Evolutionary conservation across 2,888 invertebrate genomes (phyloP), one percentile per base, ranked within the genome.

Genomic region (Elysia crispata): DNA sequence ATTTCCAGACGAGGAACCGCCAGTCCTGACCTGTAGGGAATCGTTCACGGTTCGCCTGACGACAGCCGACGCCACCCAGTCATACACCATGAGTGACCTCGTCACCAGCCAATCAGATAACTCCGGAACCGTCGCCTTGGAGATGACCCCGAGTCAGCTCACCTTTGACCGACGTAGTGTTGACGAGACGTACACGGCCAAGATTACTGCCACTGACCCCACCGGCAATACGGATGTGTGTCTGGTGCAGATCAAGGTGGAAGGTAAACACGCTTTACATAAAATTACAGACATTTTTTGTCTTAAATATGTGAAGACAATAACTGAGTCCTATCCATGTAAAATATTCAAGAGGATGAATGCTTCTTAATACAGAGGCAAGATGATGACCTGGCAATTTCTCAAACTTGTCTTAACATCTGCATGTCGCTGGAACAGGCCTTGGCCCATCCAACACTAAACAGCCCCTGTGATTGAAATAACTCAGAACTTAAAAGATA

Each of bases 201-300:
- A 73, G 1, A 83, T 83, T n/a, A 83, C 82, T 11, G 88, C 85
- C 0, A 80, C 74, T 0, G 89, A 89, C 74, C 60, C 80, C 0
- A 73, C 85, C 0, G 82, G 82, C 8, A 89, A 88, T 60, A 79
- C 83, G 1, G 86, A 82, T 11, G 31, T 73, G 0, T 88, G 89
- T 70, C 54, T 64, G 1, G 85, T 85, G 30, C 88, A 88, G 85
- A 70, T 88, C 31, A 82, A 79, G n/a, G 86, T 86, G 25, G 83
- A 81, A 85, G 87, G 88, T 88, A 66, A 41, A 76, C n/a, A n/a
- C n/a, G n/a, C n/a, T n/a, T n/a, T n/a, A n/a, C n/a, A n/a, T n/a
- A n/a, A n/a, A n/a, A n/a, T n/a, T n/a, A n/a, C n/a, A n/a, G n/a
- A n/a, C n/a, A n/a, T n/a, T n/a, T n/a, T n/a, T n/a, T n/a, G n/a